Base-by-base conservation (phyloP, 2,797 vertebrate genomes). In the Chloroceryle amazona region DNA sequence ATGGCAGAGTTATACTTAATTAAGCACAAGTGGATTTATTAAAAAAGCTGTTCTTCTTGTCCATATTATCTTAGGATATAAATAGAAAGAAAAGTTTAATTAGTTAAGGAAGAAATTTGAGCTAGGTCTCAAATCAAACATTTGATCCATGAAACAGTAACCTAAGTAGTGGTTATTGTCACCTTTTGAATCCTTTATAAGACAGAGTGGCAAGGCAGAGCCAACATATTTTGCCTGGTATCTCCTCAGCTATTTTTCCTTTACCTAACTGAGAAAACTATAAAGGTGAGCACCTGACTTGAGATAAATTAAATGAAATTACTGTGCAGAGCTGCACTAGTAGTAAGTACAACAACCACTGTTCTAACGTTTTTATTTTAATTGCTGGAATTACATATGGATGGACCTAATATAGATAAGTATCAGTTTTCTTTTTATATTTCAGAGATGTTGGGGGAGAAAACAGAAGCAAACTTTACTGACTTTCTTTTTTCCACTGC, bases 111-210 rank as follows among this genome's bases (percentile, higher is more conserved):
- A 98, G 98, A 99, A 99, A 99, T 98, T 96, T 68, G 98, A 99
- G 98, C 98, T 96, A 97, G 89, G 97, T 97, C 97, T 94, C 92
- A 95, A 96, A 91, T 97, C 95, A 97, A 98, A 97, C 98, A 99
- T 98, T 98, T 98, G 99, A 99, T 99, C 98, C 98, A 94, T 81
- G 78, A 97, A 98, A 97, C 97, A 97, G 98, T 99, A 99, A 99
- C 98, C 98, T 96, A 99, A 99, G 99, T 96, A 97, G 98, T 97
- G 97, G 98, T 98, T 98, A 98, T 99, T 97, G 98, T 98, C 98
- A 94, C 98, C 95, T 97, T 98, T 98, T 98, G 96, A 93, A 96
- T 98, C 98, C 98, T 99, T 99, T 99, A 99, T 99, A 99, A 99
- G 98, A 96, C 92, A 75, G 96, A 83, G 74, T 97, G 96, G 93